Evolutionary conservation across 2,888 invertebrate species (phyloP), one percentile per base, ranked within the genome.

Genomic region (Copidosoma aretas): DNA sequence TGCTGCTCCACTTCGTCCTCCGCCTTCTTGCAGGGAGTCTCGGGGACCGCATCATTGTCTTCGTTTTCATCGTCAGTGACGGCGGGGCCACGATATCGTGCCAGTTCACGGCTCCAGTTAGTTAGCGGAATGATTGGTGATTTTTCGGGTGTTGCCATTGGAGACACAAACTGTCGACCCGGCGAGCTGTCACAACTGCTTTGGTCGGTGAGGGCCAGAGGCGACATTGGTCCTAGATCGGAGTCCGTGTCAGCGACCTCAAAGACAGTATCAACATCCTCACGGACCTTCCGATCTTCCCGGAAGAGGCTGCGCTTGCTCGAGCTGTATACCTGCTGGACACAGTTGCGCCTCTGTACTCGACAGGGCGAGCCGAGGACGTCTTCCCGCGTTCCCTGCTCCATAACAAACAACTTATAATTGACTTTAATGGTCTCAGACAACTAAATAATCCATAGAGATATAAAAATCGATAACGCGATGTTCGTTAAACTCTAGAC

Each of bases 221-320:
- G 81, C 10, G 82, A 82, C 79, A 82, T 80, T 1, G 79, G 80
- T 2, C 81, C 79, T n/a, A 82, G 72, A 60, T 81, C 82, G 0
- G 82, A 81, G 0, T 82, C 82, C 1, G 79, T 77, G 14, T 76
- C 81, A 8, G 3, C 8, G 32, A 32, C 8, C 3, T 32, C 32
- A 0, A 81, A 80, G 32, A 58, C 57, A 63, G 41, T 52, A 19
- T 73, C 71, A 0, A 25, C 32, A 22, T 74, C 71, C 24, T 59
- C 57, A 32, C n/a, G 73, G 4, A 10, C 43, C 4, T 24, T 59
- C 14, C 64, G 71, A 25, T 64, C 52, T 1, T 74, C 72, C 24
- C 67, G 72, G 51, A 77, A 78, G 12, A 78, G 58, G 19, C 72
- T 78, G 41, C 77, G 75, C 64, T 80, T 82, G 25, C 68, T 76